phyloP scores from a whole-genome alignment of 1,140 invertebrate genomes.

The Parasteatoda tepidariorum region DNA sequence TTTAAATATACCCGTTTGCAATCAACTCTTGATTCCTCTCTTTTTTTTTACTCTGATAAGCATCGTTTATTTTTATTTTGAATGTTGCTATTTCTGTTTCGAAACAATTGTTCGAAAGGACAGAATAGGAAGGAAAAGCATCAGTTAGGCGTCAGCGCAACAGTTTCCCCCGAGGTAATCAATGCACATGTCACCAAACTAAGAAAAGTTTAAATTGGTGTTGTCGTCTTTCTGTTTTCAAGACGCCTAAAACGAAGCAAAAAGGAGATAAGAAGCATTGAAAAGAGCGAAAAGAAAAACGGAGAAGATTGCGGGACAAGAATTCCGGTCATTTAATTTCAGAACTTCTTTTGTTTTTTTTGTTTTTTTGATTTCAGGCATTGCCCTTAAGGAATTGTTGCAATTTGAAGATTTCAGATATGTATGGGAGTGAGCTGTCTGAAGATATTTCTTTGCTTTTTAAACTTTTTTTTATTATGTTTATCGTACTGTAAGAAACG shows the following conservation, averaged over 20 bases:
- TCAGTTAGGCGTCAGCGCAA: conserved; percentile 10
- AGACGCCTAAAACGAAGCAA: too few species aligned
- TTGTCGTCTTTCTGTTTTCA: conserved; percentile 23
- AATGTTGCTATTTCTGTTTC: background rate
- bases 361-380: conserved; percentile 10
- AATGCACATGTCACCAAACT: conserved; percentile 21
- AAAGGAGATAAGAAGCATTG: background rate
- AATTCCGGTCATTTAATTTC: conserved; percentile 16
- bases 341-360: conserved; percentile 31
- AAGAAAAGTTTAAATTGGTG: conserved; percentile 34
- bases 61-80: background rate
- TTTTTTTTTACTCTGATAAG: background rate
- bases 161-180: conserved; percentile 26
- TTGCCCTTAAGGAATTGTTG: background rate
- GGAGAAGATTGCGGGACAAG: conserved; percentile 21
- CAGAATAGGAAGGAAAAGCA: too few species aligned
- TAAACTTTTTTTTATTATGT: too few species aligned
- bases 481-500: too few species aligned
- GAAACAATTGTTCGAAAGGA: too few species aligned
- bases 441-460: background rate
- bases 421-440: background rate
- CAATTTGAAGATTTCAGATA: background rate
- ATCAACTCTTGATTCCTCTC: background rate
- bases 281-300: conserved; percentile 1
- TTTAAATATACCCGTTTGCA: too few species aligned